Base-by-base conservation (phyloP, 2,113 vertebrate species). In the Corythornis vintsioides region DNA sequence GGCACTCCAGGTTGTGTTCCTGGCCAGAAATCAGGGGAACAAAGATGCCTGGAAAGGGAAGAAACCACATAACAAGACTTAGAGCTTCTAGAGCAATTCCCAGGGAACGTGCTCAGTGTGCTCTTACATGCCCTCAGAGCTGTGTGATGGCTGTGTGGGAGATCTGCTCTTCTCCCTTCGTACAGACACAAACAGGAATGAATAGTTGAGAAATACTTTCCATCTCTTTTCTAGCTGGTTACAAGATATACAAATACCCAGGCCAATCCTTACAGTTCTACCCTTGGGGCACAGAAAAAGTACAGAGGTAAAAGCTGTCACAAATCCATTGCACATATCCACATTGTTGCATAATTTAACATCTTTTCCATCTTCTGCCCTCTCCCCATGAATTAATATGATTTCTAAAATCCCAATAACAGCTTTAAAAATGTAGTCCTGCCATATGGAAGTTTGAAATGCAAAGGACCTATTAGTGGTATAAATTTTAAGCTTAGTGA, bases 1-100 rank as follows among this genome's bases (percentile, higher is more conserved):
- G 76, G 85, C 75, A 78, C 40, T 77, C 64, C 82, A 92, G 89
- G 89, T 92, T 95, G 52, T 77, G 53, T 80, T 92, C 74, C 85
- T 71, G 72, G 79, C 52, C 48, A 89, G 79, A 86, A 95, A 40
- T 45, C 52, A 55, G 67, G 65, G 53, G 78, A 87, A 70, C 35
- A 89, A 86, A 89, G 82, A 64, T 86, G 20, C 40, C 29, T 94
- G 64, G 72, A 81, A 88, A 83, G 60, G 67, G 65, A 91, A 85
- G 64, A 96, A 94, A 93, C 67, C 74, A 20, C 69, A 71, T 60
- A 93, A 83, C 71, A 92, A 77, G 60, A 64, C n/a, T 88, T 66
- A 38, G 71, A 67, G 6, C 16, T 88, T 92, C 82, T 83, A 87
- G 53, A 85, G 50, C 17, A 31, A 33, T 70, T 89, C 40, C 25